Percentiles rank a stretch among this genome's conserved stretches.
phyloP scores from a whole-genome alignment of 2,113 vertebrate genomes.

The Rhinogobius similis region DNA sequence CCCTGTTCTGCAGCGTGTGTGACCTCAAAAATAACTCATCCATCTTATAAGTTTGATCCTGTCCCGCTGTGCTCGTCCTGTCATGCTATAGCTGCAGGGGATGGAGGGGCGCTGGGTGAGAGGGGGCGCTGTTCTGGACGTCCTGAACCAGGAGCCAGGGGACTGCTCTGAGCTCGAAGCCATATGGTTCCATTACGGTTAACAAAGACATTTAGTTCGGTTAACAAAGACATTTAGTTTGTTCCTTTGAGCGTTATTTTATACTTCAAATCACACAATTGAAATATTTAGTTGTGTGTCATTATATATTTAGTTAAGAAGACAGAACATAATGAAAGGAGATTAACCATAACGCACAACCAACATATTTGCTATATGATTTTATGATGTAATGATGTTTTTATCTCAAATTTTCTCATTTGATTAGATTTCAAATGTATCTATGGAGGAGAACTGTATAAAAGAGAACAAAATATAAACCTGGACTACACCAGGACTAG shows the following conservation, averaged over 20 bases:
- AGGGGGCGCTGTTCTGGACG: slow-evolving; percentile 3
- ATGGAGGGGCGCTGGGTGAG: neutral
- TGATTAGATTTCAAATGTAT: too few relatives aligned
- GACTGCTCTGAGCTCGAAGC: slow-evolving; percentile 18
- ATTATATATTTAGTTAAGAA: slow-evolving; percentile 7
- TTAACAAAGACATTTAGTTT: slow-evolving; percentile 9
- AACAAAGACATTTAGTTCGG: slow-evolving; percentile 22
- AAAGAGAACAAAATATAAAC: too few relatives aligned
- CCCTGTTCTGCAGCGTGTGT: slow-evolving; percentile 4
- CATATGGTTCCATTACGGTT: slow-evolving; percentile 36
- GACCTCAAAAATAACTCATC: slow-evolving; percentile 22
- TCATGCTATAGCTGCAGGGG: slow-evolving; percentile 23
- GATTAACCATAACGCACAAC: too few relatives aligned
- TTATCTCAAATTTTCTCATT: too few relatives aligned
- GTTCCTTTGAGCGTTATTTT: neutral
- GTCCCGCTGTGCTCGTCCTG: slow-evolving; percentile 20
- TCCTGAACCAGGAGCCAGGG: slow-evolving; percentile 23
- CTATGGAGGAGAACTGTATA: too few relatives aligned
- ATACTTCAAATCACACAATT: neutral
- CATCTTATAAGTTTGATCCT: slow-evolving; percentile 48
- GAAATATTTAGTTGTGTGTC: neutral
- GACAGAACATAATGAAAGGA: too few relatives aligned
- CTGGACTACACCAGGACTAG: too few relatives aligned
- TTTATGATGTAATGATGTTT: too few relatives aligned
- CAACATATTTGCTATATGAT: too few relatives aligned